Evolutionary conservation across 2,113 vertebrate species (phyloP).

Genomic region (Myotis yumanensis): DNA sequence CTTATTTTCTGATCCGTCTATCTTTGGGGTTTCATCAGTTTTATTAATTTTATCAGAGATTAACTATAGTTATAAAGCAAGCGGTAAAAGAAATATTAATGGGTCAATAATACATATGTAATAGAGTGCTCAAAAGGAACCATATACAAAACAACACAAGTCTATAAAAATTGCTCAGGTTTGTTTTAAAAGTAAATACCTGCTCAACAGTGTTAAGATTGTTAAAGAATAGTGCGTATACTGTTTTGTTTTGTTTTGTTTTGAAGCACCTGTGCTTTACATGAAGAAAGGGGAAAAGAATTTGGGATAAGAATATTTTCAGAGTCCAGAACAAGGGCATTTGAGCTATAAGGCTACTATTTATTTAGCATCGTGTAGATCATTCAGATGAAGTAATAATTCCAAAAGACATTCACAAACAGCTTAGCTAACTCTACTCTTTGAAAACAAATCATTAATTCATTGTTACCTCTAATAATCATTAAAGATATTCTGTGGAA

Average conservation of each 20-base stretch:
- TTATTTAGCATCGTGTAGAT: background rate
- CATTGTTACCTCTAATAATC: background rate
- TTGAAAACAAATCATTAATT: background rate
- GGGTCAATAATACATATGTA: background rate
- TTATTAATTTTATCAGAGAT: background rate
- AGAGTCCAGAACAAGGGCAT: background rate
- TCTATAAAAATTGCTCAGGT: background rate
- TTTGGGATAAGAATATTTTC: background rate
- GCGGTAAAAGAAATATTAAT: background rate
- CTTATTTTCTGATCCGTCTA: background rate
- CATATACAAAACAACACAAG: background rate
- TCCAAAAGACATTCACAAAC: background rate
- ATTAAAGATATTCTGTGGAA: background rate
- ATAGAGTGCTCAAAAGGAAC: background rate
- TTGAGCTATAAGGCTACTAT: background rate
- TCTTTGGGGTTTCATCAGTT: background rate
- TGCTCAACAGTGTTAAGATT: background rate
- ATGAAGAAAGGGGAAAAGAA: background rate
- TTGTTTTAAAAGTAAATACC: conserved; percentile 4
- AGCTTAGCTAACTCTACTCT: background rate
- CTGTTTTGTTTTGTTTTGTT: background rate
- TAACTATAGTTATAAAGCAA: background rate
- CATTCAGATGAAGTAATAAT: background rate
- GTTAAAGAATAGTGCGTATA: background rate
- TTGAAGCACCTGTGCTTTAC: background rate